A percentile compares a stretch with the other conserved stretches of the same genome.
Evolutionary conservation across 2,113 vertebrate genomes (phyloP).

Genomic region (Ginglymostoma cirratum): DNA sequence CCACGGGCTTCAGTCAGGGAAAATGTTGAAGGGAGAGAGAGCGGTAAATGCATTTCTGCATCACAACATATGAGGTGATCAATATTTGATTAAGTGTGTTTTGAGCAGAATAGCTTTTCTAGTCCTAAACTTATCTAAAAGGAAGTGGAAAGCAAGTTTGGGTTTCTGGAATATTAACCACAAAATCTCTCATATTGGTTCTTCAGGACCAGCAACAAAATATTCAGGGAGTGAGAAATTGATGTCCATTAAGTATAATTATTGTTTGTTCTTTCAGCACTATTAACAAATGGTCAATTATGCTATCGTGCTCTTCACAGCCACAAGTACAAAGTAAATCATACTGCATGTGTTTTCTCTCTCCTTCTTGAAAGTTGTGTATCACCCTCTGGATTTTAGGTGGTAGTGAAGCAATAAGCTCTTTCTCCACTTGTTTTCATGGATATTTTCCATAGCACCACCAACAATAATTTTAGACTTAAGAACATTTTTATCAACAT

Average conservation of each 20-base stretch:
- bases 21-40: too few relatives aligned
- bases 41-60: too few relatives aligned
- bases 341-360: not conserved
- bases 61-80: too few relatives aligned
- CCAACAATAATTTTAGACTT: not conserved
- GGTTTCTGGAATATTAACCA: not conserved
- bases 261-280: not conserved
- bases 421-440: not conserved
- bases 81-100: not conserved
- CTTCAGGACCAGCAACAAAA: not conserved
- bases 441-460: not conserved
- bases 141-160: not conserved
- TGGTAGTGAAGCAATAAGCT: not conserved
- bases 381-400: not conserved
- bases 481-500: not conserved
- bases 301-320: not conserved
- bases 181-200: not conserved
- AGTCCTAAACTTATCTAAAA: not conserved
- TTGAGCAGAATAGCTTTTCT: not conserved
- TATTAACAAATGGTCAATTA: not conserved
- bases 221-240: not conserved
- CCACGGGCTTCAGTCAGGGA: too few relatives aligned
- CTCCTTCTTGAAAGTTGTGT: not conserved
- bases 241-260: not conserved
- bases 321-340: not conserved